phyloP scores from a whole-genome alignment of 2,797 vertebrate species.

The Sebastes oblongus region DNA sequence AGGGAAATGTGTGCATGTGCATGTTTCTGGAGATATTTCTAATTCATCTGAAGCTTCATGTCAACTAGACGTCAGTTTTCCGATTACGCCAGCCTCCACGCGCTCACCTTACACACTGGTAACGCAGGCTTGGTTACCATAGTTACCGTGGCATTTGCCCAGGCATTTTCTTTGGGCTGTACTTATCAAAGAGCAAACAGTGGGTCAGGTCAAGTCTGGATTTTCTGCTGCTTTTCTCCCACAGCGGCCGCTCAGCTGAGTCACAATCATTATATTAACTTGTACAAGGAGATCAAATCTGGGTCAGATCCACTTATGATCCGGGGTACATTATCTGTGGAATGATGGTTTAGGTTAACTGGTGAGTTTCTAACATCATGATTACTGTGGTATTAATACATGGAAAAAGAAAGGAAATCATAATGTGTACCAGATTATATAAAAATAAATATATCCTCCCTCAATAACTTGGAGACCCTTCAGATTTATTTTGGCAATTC shows the following conservation, averaged over 20 bases:
- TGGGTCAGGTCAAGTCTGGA: slow-evolving; percentile 22
- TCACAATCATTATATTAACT: slow-evolving; percentile 17
- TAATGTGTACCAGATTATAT: too few relatives aligned
- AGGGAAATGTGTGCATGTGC: not conserved
- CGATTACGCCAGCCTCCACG: not conserved
- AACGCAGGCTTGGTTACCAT: slow-evolving; percentile 26
- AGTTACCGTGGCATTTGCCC: slow-evolving; percentile 18
- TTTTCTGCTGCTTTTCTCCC: slow-evolving; percentile 20
- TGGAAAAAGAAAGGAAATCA: too few relatives aligned
- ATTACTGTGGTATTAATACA: not conserved
- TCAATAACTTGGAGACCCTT: not conserved
- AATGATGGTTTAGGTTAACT: not conserved
- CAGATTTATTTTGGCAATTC: too few relatives aligned
- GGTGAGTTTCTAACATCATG: not conserved
- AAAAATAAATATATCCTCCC: not conserved
- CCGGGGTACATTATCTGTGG: not conserved
- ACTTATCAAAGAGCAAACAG: slow-evolving; percentile 14
- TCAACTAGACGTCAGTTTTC: not conserved
- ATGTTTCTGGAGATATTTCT: not conserved
- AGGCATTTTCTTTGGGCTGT: not conserved
- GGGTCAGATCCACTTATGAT: not conserved
- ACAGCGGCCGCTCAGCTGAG: slow-evolving; percentile 6
- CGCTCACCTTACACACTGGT: not conserved
- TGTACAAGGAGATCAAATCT: not conserved
- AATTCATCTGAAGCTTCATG: not conserved